These are phyloP conservation scores for Paradoxurus hermaphroditus DNA, from an alignment of 2,113 vertebrate species.

Conservation along the genomic window DNA sequence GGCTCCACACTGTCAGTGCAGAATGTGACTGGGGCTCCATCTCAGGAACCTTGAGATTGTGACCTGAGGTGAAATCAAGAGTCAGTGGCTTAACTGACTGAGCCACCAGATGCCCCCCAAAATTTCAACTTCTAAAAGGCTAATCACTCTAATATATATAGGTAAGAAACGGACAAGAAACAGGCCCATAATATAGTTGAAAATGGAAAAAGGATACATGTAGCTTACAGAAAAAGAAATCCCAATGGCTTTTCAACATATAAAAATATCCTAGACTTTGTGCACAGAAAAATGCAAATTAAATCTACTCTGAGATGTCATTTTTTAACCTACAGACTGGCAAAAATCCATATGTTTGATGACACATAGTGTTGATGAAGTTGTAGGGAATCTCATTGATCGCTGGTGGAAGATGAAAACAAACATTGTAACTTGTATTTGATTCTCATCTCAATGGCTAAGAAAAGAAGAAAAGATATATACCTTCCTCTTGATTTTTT, in stretches of 20 bases:
- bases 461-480: not conserved
- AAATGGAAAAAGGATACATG: not conserved
- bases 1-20: too few relatives aligned
- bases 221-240: not conserved
- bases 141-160: not conserved
- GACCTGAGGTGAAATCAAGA: too few relatives aligned
- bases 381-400: not conserved
- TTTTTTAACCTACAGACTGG: not conserved
- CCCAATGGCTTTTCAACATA: not conserved
- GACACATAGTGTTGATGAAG: not conserved
- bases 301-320: not conserved
- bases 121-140: not conserved
- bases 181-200: not conserved
- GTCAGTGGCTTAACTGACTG: too few relatives aligned
- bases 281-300: not conserved
- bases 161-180: not conserved
- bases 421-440: not conserved
- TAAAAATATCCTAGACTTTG: not conserved
- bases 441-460: not conserved
- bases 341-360: not conserved
- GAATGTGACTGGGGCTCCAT: too few relatives aligned
- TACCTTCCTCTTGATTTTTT: not conserved
- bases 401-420: not conserved
- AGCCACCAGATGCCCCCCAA: not conserved
- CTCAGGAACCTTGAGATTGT: too few relatives aligned